A percentile compares a stretch with the other conserved stretches of the same genome.
These are phyloP conservation scores for Cephus sareptanus DNA, from an alignment of 2,888 invertebrate species.

Conservation along the genomic window DNA sequence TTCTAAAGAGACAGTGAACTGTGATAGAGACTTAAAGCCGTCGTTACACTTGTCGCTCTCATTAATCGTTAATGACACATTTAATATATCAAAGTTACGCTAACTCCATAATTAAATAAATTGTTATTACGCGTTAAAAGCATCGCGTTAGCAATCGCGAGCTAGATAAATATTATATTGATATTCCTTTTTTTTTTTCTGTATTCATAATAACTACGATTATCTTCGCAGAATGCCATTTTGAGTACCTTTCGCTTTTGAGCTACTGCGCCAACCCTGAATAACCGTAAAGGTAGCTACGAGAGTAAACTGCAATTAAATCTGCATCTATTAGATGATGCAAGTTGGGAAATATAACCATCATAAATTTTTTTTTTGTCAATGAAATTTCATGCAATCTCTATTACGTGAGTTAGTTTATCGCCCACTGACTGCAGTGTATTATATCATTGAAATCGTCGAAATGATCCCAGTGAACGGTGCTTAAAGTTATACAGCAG, in stretches of 20 bases:
- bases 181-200: neutral
- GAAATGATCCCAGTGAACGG: neutral
- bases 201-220: neutral
- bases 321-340: neutral
- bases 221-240: neutral
- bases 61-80: neutral
- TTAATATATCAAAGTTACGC: neutral
- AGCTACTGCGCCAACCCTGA: neutral
- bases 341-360: neutral
- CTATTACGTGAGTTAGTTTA: neutral
- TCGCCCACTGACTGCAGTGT: neutral
- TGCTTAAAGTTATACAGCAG: neutral
- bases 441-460: neutral
- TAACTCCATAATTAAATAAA: neutral
- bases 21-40: neutral
- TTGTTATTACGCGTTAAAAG: neutral
- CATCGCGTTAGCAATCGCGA: neutral
- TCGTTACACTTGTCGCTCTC: neutral
- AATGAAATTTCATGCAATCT: neutral
- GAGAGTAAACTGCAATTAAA: neutral
- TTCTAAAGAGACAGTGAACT: neutral
- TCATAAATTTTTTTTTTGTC: neutral
- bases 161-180: neutral
- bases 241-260: neutral
- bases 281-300: neutral